These are phyloP conservation scores for Syngnathoides biaculeatus DNA, from an alignment of 2,113 vertebrate genomes.

Conservation along the genomic window DNA sequence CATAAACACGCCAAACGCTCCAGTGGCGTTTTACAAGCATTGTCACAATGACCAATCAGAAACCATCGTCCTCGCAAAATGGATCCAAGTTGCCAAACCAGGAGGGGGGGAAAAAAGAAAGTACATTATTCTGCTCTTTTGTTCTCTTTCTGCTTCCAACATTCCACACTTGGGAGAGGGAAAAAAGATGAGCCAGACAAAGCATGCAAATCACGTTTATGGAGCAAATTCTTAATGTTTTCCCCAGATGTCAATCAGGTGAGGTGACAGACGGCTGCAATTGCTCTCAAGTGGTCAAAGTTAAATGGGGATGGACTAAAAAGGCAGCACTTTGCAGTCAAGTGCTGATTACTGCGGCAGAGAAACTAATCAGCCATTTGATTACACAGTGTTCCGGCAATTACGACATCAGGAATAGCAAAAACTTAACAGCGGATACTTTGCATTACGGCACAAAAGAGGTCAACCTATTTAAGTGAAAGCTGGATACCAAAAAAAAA, in stretches of 20 bases:
- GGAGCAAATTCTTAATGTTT: conserved; percentile 51
- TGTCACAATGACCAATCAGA: conserved; percentile 52
- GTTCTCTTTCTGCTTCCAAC: conserved; percentile 25
- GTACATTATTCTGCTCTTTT: conserved; percentile 29
- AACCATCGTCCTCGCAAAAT: conserved; percentile 11
- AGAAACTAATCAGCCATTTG: conserved; percentile 6
- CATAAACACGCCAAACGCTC: conserved; percentile 36
- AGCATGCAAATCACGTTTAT: conserved; percentile 60
- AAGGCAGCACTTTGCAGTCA: conserved; percentile 3
- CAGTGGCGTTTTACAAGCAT: conserved; percentile 39
- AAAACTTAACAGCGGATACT: background rate
- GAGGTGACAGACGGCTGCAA: conserved; percentile 68
- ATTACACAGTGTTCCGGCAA: background rate
- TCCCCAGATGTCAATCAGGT: conserved; percentile 68
- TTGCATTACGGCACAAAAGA: background rate
- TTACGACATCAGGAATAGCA: background rate
- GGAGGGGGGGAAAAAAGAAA: background rate
- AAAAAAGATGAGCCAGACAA: conserved; percentile 54
- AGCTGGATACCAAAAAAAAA: background rate
- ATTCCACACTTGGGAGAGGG: conserved; percentile 31
- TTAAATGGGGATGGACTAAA: conserved; percentile 43
- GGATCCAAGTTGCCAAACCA: conserved; percentile 23
- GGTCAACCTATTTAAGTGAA: background rate
- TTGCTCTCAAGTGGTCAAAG: conserved; percentile 52
- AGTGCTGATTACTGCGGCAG: background rate